Evolutionary conservation across 2,888 invertebrate species (phyloP), one percentile per base, ranked within the genome.

Genomic region (Eristalis tenax): DNA sequence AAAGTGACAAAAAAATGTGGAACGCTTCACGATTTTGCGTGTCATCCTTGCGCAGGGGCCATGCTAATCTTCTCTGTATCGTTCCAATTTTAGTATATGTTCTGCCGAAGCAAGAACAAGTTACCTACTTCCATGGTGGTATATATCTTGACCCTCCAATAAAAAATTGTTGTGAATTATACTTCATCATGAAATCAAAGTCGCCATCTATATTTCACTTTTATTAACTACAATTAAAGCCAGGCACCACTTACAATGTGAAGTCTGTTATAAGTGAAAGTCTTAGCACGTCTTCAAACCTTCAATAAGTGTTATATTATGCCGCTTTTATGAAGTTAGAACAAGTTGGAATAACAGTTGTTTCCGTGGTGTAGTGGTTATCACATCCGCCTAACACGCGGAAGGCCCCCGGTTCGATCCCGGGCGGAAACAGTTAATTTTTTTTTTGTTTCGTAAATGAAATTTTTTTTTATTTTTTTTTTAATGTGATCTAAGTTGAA

Each of bases 31-130:
- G 96, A 96, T 96, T 97, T 96, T 96, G 96, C 96, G 96, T 96
- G 96, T 96, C 96, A 96, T 96, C 96, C 96, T 96, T 96, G 96
- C 96, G 96, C 96, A 97, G 96, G 96, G 96, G 96, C 96, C 96
- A 96, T 96, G 96, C 96, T 96, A 96, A 96, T 96, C 96, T 97
- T 96, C 96, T 96, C 96, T 96, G 96, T 96, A 96, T 96, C 96
- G 96, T 96, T 96, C 96, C 96, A 96, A 96, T 96, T 96, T 96
- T 96, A 96, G 96, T 95, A 95, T 95, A 95, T 95, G 95, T 95
- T 95, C 95, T 95, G 95, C 95, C 95, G 95, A 95, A 95, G 95
- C 95, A 95, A 95, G 95, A 95, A 95, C 95, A 90, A 88, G 22
- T 50, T 22, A 70, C 0, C 0, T 0, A 0, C 0, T 0, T 11